Evolutionary conservation across 2,113 vertebrate genomes (phyloP).

Genomic region (Sebastes fasciatus): DNA sequence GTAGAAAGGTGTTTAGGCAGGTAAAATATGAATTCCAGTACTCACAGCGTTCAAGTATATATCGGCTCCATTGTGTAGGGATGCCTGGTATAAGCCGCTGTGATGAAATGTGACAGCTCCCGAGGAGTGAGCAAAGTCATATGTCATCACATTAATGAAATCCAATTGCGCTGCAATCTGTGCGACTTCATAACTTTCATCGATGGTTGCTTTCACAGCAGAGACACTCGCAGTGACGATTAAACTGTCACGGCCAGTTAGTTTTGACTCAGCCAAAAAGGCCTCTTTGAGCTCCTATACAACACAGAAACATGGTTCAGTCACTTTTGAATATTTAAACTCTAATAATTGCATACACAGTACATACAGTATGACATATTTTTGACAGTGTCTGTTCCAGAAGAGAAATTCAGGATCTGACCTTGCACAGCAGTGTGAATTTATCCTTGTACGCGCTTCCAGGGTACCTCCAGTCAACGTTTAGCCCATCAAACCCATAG

Average conservation of each 20-base stretch:
- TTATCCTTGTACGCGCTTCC: conserved; percentile 78
- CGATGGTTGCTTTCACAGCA: conserved; percentile 58
- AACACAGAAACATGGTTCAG: background rate
- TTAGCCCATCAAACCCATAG: conserved; percentile 82
- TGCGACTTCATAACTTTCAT: conserved; percentile 80
- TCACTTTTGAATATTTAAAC: background rate
- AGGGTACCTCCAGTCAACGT: conserved; percentile 83
- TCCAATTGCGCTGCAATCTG: conserved; percentile 80
- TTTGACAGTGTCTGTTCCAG: background rate
- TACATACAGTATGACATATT: background rate
- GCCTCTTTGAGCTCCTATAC: conserved; percentile 78
- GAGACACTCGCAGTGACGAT: conserved; percentile 80
- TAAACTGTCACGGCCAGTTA: conserved; percentile 68
- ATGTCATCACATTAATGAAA: conserved; percentile 84
- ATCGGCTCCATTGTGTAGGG: conserved; percentile 48
- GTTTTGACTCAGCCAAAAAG: conserved; percentile 74
- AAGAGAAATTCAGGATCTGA: conserved; percentile 38
- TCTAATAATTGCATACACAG: no score
- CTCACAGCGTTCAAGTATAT: conserved; percentile 76
- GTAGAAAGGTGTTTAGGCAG: no score
- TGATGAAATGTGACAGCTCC: conserved; percentile 76
- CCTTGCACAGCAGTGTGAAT: conserved; percentile 82
- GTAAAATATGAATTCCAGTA: no score
- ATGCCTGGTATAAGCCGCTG: conserved; percentile 79
- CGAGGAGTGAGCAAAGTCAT: conserved; percentile 83